These are phyloP conservation scores for Notodonta dromedarius DNA, from an alignment of 2,888 invertebrate genomes.

Conservation along the genomic window DNA sequence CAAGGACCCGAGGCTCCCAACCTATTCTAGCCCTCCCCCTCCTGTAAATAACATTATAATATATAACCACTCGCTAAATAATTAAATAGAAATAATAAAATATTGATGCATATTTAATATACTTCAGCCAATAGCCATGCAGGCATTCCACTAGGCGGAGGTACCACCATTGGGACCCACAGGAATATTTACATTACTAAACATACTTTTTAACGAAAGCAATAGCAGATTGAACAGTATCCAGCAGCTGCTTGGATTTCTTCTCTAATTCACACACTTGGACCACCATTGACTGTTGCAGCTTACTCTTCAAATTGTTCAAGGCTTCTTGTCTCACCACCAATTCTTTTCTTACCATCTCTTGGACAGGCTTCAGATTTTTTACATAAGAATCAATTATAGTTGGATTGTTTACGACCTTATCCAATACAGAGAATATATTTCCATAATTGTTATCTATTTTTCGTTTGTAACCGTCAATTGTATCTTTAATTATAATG, in stretches of 20 bases:
- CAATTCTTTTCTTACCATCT: conserved; percentile 27
- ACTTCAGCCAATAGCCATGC: too few relatives aligned
- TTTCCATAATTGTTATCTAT: not conserved
- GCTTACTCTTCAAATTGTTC: conserved; percentile 20
- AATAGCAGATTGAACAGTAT: conserved; percentile 20
- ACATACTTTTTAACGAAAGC: conserved; percentile 12
- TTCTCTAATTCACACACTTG: conserved; percentile 16
- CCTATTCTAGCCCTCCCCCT: too few relatives aligned
- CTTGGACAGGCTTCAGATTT: conserved; percentile 34
- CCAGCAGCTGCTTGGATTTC: conserved; percentile 24
- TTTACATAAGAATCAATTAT: conserved; percentile 16
- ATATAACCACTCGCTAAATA: too few relatives aligned
- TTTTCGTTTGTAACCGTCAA: not conserved
- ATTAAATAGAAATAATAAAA: too few relatives aligned
- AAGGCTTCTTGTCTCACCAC: conserved; percentile 30
- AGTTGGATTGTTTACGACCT: conserved; percentile 29
- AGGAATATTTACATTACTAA: too few relatives aligned
- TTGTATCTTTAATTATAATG: not conserved
- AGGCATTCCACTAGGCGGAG: too few relatives aligned
- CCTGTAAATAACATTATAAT: too few relatives aligned
- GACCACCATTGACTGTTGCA: conserved; percentile 20
- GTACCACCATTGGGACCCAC: too few relatives aligned
- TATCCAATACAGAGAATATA: conserved; percentile 37
- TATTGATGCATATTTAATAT: too few relatives aligned
- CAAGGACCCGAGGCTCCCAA: too few relatives aligned